Conservation (phyloP, 2,888 invertebrate species). For the Clusia tigrina region DNA sequence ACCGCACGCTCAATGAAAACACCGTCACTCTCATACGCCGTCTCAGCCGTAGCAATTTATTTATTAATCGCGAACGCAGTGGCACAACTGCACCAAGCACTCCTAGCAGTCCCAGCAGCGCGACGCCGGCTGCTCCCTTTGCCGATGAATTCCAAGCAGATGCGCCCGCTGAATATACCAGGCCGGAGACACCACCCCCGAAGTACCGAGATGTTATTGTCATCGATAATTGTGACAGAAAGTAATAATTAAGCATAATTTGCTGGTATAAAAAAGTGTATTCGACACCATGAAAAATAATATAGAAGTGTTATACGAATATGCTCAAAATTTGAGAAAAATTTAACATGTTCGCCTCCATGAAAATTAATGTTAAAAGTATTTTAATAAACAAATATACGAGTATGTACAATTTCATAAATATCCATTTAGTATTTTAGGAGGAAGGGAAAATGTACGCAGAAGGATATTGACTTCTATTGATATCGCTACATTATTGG, state of each 20-base stretch:
- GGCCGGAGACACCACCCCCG: slow-evolving; percentile 62
- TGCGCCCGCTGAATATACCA: slow-evolving; percentile 15
- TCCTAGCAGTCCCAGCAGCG: slow-evolving; percentile 24
- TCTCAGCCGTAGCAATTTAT: slow-evolving; percentile 61
- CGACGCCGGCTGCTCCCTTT: neutral
- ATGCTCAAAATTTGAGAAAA: no score
- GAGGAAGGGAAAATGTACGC: no score
- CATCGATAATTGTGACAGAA: slow-evolving; percentile 52
- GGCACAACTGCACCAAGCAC: slow-evolving; percentile 23
- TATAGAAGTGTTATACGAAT: no score
- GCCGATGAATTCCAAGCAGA: neutral
- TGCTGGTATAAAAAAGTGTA: no score
- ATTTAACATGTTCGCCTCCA: no score
- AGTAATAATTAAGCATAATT: slow-evolving; percentile 24
- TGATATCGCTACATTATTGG: no score
- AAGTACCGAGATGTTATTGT: slow-evolving; percentile 56
- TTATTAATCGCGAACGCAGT: slow-evolving; percentile 53
- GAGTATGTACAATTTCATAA: no score
- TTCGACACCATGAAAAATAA: no score
- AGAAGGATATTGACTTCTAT: no score
- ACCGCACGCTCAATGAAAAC: slow-evolving; percentile 59
- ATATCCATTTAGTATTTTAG: no score
- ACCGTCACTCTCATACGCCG: slow-evolving; percentile 61
- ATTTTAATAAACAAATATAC: no score
- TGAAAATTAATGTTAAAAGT: no score